Conservation (phyloP, 1,140 invertebrate genomes). For the Brachionus plicatilis region DNA sequence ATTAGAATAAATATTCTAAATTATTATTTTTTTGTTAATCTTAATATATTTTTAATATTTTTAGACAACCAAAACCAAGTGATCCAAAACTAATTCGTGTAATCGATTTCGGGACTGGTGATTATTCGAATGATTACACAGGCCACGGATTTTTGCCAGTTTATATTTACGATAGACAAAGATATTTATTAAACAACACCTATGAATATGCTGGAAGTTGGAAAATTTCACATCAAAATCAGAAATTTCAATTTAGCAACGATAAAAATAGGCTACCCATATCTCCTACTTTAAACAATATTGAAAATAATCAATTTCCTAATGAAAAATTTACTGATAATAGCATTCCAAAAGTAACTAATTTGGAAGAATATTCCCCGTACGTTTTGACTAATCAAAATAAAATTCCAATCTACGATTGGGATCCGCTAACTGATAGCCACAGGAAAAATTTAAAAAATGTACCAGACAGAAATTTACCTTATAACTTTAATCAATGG, state of each 20-base stretch:
- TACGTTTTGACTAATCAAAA: slow-evolving; percentile 3
- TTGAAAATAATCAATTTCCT: background rate
- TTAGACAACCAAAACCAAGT: slow-evolving; percentile 28
- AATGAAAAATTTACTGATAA: background rate
- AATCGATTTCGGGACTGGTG: slow-evolving; percentile 11
- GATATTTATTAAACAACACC: background rate
- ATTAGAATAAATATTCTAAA: too few relatives aligned
- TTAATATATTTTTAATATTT: background rate
- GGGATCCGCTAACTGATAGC: slow-evolving; percentile 27
- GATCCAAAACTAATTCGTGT: slow-evolving; percentile 24
- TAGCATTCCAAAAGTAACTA: background rate
- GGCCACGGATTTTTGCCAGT: background rate
- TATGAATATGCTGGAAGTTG: background rate
- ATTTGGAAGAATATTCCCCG: background rate
- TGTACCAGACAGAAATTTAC: background rate
- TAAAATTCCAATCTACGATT: slow-evolving; percentile 39
- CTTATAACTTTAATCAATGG: slow-evolving; percentile 30
- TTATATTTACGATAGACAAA: slow-evolving; percentile 33
- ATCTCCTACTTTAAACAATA: background rate
- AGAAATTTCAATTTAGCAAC: background rate
- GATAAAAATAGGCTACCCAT: background rate
- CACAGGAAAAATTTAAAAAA: background rate
- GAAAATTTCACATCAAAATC: background rate
- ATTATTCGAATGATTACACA: slow-evolving; percentile 38
- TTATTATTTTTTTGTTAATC: too few relatives aligned